Base-by-base conservation (phyloP, 2,797 vertebrate genomes). In the Mus caroli region DNA sequence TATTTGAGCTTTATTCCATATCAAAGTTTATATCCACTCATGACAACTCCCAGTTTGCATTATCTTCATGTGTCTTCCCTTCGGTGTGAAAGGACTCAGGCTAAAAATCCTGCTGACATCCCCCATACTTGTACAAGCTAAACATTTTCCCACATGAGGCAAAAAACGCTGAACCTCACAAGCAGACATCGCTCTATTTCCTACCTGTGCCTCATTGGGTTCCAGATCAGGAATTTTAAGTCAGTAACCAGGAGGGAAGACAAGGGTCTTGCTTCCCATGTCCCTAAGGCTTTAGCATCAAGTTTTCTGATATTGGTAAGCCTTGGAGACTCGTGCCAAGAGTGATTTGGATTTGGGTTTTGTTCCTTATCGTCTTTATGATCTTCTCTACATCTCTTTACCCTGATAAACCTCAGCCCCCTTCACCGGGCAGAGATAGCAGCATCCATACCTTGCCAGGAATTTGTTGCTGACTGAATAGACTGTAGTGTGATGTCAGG, bases 131-230 rank as follows among this genome's bases (percentile, higher is more conserved):
- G 20, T 6, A 37, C 15, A 94, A 50, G 19, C 24, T 95, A 52
- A 67, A 10, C 96, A 73, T 93, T 87, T 92, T 15, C 40, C 64
- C 71, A 40, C 56, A 84, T 4, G 34, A 75, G 12, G 3, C 43
- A 87, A 73, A 17, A 82, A 37, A 78, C 20, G 56, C 17, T 82
- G 54, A 95, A 46, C n/a, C 34, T 54, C 89, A 80, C 4, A 82
- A 93, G 89, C 67, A 69, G 79, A 91, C 80, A 60, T 91, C 58
- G 46, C 56, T 14, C 19, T 46, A 22, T 73, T 94, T 82, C 54
- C 12, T 73, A 3, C 54, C 26, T 84, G 50, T 60, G 67, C 43
- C 75, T 94, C 64, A 54, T 75, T 89, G 34, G 50, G 58, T 67
- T 54, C 91, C 26, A 46, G 40, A 92, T 85, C n/a, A 77, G 71